Conservation (phyloP, 1,140 invertebrate species). For the Mercenaria mercenaria region DNA sequence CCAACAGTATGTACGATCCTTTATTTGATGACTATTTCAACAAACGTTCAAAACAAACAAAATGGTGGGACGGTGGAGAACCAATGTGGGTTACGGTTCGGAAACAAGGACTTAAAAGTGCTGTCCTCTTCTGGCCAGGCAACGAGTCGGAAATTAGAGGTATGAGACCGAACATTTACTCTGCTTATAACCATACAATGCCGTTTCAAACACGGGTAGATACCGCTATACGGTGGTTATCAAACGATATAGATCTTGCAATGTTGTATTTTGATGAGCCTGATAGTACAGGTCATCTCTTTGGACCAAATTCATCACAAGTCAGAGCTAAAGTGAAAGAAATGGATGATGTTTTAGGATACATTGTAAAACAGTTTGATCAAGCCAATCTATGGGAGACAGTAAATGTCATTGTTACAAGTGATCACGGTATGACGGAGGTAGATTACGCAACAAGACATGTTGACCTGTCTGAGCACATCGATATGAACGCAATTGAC, state of each 20-base stretch:
- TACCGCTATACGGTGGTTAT: conserved; percentile 89
- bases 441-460: conserved; percentile 85
- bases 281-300: conserved; percentile 87
- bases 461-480: conserved; percentile 63
- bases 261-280: conserved; percentile 92
- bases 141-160: conserved; percentile 75
- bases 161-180: conserved; percentile 70
- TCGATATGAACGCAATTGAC: conserved; percentile 26
- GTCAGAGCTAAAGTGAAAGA: conserved; percentile 75
- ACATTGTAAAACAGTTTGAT: conserved; percentile 80
- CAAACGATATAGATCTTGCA: conserved; percentile 87
- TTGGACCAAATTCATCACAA: conserved; percentile 81
- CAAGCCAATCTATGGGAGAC: conserved; percentile 85
- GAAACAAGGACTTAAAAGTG: conserved; percentile 69
- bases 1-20: conserved; percentile 89
- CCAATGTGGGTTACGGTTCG: conserved; percentile 85
- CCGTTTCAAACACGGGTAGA: conserved; percentile 88
- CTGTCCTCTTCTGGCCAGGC: conserved; percentile 79
- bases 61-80: conserved; percentile 83
- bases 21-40: conserved; percentile 85
- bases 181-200: conserved; percentile 84
- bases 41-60: conserved; percentile 80
- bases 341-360: conserved; percentile 80
- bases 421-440: conserved; percentile 91
- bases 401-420: conserved; percentile 90